Base-by-base conservation (phyloP, 2,797 vertebrate genomes). In the Myotis findleyi region DNA sequence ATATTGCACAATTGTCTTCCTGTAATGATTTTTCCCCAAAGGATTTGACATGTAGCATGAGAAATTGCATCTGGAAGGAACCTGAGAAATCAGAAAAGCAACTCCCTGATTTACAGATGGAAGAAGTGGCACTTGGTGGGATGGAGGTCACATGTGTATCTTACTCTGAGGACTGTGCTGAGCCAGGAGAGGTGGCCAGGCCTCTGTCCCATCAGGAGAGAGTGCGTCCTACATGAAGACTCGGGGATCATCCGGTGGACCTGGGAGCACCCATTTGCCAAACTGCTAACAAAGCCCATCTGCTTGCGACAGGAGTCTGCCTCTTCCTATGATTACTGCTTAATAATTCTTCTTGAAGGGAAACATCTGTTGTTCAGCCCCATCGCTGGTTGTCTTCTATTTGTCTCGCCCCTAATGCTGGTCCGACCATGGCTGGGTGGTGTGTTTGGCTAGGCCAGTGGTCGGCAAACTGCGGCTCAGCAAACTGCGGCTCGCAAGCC, bases 261-360 rank as follows among this genome's bases (percentile, higher is more conserved):
- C 36, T 72, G 62, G 3, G 47, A 80, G 68, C 53, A 64, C 36
- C 62, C 25, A 66, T 94, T 85, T 86, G 16, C 47, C 85, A 94
- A 30, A 36, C 38, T 71, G 53, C 38, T 91, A 94, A 85, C 80
- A 71, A 94, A 92, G 59, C 77, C 87, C 94, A 95, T 96, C 95
- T 96, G 91, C 88, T 97, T 88, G 18, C 33, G 23, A 82, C 25
- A 62, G 62, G 76, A 86, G 30, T 68, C 66, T 66, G 73, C 47
- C 77, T 49, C 76, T 94, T 87, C 76, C 44, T 83, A 47, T 87
- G 89, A 93, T 71, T 30, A 47, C 91, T 84, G 76, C 59, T 93
- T 38, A 51, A n/a, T 92, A 81, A 95, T 86, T 75, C 75, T 87
- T 94, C 96, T 95, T 75, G 27, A 94, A 89, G 94, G 59, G 91